Conservation (phyloP, 23 tunicate species). For the Oikopleura albicans region DNA sequence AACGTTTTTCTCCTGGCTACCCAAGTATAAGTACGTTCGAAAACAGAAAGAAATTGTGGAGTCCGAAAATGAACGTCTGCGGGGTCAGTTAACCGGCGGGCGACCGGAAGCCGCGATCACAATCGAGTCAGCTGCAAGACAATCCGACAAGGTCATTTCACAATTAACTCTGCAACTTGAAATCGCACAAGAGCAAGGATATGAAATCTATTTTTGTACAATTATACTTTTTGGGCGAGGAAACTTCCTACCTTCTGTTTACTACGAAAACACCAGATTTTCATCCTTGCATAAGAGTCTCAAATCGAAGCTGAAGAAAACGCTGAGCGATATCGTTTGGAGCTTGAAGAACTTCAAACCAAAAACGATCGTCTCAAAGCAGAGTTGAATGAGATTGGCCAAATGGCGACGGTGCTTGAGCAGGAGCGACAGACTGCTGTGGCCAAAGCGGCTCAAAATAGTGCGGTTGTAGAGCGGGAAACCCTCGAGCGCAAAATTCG, state of each 20-base stretch:
- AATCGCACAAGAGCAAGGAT: neutral
- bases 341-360: neutral
- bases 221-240: no score
- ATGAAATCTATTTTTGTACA: no score
- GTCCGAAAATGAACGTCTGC: neutral
- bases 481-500: neutral
- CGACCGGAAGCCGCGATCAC: conserved; percentile 13
- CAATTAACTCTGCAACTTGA: neutral
- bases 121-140: neutral
- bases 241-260: no score
- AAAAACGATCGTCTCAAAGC: neutral
- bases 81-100: neutral
- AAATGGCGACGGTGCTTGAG: conserved; percentile 12
- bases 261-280: no score
- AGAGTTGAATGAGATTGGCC: neutral
- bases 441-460: neutral
- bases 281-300: neutral
- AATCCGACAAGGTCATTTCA: neutral
- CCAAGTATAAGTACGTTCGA: neutral
- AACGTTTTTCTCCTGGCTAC: no score
- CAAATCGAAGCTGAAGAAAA: conserved; percentile 10
- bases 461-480: neutral
- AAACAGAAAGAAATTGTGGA: neutral
- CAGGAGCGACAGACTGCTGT: neutral
- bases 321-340: neutral